Evolutionary conservation across 2,888 invertebrate species (phyloP).

Genomic region (Acrobasis consociella): DNA sequence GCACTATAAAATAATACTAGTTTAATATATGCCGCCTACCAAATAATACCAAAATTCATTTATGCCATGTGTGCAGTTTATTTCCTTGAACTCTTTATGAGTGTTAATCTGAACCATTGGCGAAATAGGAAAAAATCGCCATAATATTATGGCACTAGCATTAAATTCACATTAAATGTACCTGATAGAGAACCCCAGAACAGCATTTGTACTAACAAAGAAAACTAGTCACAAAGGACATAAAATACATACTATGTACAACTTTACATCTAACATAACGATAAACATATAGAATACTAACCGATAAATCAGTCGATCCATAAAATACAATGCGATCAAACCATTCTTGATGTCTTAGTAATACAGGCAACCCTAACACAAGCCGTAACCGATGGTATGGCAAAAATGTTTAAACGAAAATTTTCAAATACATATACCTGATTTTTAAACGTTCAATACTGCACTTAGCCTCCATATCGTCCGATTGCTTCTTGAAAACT

Average conservation of each 20-base stretch:
- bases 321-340: slow-evolving; percentile 52
- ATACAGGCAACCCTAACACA: slow-evolving; percentile 10
- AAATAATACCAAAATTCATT: background rate
- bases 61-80: background rate
- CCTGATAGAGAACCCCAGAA: slow-evolving; percentile 50
- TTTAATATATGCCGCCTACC: background rate
- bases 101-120: background rate
- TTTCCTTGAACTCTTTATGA: background rate
- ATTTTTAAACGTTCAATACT: background rate
- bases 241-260: slow-evolving; percentile 41
- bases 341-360: slow-evolving; percentile 22
- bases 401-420: no score
- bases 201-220: slow-evolving; percentile 55
- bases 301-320: slow-evolving; percentile 68
- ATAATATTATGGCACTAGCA: background rate
- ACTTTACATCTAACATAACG: slow-evolving; percentile 31
- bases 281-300: slow-evolving; percentile 52
- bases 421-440: background rate
- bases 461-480: slow-evolving; percentile 13
- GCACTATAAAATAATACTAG: slow-evolving; percentile 26
- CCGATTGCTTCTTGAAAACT: background rate
- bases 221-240: slow-evolving; percentile 48
- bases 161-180: background rate
- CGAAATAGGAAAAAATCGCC: background rate
- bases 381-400: background rate